Evolutionary conservation across 2,113 vertebrate species (phyloP).

Genomic region (Pachycephala philippinensis): DNA sequence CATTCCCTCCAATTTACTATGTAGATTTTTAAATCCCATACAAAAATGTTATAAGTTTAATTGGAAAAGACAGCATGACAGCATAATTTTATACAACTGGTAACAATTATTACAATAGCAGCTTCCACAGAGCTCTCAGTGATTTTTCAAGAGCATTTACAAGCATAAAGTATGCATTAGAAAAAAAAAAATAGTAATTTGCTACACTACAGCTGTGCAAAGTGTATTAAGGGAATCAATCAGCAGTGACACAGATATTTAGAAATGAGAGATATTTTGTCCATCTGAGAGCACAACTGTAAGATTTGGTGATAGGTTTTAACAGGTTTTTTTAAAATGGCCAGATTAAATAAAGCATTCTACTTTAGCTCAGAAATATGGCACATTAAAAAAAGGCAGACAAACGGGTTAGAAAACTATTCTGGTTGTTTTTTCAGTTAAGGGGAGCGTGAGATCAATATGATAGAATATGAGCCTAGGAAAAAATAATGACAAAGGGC

Average conservation of each 20-base stretch:
- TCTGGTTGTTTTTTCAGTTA: not conserved
- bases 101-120: constrained; percentile 27
- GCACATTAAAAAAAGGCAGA: not conserved
- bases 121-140: not conserved
- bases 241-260: constrained; percentile 11
- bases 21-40: not conserved
- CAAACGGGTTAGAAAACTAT: not conserved
- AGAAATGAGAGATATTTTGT: not conserved
- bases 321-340: not conserved
- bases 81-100: constrained; percentile 15
- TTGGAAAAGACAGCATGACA: constrained; percentile 38
- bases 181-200: not conserved
- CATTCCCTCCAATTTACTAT: not conserved
- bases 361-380: not conserved
- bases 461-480: not conserved
- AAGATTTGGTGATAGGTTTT: not conserved
- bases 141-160: constrained; percentile 36
- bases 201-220: constrained; percentile 21
- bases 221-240: constrained; percentile 35
- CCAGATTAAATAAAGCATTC: not conserved
- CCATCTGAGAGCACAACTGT: not conserved
- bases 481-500: not conserved
- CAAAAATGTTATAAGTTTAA: constrained; percentile 3
- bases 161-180: not conserved
- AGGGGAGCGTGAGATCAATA: not conserved